A percentile compares a stretch with the other conserved stretches of the same genome.
phyloP scores from a whole-genome alignment of 2,888 invertebrate species.

The Aphodius sticticus region DNA sequence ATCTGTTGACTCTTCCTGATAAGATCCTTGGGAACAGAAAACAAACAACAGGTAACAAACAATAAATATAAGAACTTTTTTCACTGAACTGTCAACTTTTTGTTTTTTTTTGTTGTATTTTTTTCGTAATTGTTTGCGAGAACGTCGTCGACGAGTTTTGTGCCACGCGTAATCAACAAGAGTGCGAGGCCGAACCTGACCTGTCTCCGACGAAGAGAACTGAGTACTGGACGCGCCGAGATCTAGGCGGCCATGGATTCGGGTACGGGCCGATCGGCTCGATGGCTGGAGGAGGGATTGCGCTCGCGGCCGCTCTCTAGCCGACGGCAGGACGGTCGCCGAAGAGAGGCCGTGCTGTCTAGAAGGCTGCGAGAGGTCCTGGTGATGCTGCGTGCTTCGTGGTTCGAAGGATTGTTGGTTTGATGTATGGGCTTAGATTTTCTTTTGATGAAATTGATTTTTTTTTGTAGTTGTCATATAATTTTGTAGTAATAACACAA shows the following conservation, averaged over 20 bases:
- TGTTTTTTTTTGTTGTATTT: too few relatives aligned
- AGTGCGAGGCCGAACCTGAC: conserved; percentile 32
- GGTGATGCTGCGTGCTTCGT: too few relatives aligned
- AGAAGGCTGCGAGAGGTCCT: background rate
- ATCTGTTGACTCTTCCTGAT: background rate
- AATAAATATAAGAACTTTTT: background rate
- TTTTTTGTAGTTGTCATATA: too few relatives aligned
- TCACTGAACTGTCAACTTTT: background rate
- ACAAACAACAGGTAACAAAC: conserved; percentile 4
- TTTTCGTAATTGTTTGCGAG: background rate
- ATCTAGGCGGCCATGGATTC: conserved; percentile 36
- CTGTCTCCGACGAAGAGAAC: conserved; percentile 36
- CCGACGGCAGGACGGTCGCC: background rate
- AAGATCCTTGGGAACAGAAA: background rate
- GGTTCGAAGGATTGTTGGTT: too few relatives aligned
- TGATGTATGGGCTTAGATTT: too few relatives aligned
- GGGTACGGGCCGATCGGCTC: conserved; percentile 28
- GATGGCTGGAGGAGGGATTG: conserved; percentile 34
- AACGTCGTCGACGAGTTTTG: background rate
- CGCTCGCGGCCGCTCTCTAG: conserved; percentile 21
- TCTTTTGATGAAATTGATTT: too few relatives aligned
- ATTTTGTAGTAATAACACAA: too few relatives aligned
- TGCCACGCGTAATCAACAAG: conserved; percentile 33
- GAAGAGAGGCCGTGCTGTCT: conserved; percentile 4
- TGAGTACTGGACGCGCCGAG: conserved; percentile 37